A percentile compares a stretch with the other conserved stretches of the same genome.
Evolutionary conservation across 2,113 vertebrate species (phyloP).

Genomic region (Vulpes lagopus): DNA sequence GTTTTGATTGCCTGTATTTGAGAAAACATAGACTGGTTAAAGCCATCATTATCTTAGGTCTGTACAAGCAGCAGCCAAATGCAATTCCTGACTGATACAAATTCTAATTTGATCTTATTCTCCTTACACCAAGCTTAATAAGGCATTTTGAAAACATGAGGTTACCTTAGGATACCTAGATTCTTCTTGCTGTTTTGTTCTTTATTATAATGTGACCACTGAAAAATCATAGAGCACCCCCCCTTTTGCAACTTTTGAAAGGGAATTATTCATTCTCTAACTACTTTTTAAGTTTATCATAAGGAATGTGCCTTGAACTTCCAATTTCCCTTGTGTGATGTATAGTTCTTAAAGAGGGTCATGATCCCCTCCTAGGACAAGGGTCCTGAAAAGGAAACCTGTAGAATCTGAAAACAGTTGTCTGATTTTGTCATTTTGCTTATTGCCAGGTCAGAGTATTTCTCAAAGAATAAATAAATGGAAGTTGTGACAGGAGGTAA

Average conservation of each 20-base stretch:
- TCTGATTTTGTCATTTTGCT: slow-evolving; percentile 37
- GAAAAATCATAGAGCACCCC: background rate
- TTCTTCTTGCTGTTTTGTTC: slow-evolving; percentile 37
- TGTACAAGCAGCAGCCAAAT: background rate
- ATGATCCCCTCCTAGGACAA: background rate
- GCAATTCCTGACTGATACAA: background rate
- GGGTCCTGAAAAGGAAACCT: background rate
- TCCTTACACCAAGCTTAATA: background rate
- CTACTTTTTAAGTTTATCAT: background rate
- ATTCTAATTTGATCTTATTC: slow-evolving; percentile 12
- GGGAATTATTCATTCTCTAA: background rate
- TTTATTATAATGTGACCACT: slow-evolving; percentile 41
- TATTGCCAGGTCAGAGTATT: background rate
- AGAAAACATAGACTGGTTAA: background rate
- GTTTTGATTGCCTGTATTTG: slow-evolving; percentile 5
- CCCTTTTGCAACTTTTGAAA: background rate
- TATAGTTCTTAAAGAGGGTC: background rate
- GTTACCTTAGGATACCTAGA: background rate
- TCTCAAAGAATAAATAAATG: background rate
- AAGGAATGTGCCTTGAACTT: background rate
- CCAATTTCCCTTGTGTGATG: background rate
- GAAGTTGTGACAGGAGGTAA: background rate
- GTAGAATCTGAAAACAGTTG: background rate
- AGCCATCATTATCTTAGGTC: background rate
- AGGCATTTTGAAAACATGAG: background rate